These are phyloP conservation scores for Leptopilina syphax DNA, from an alignment of 2,888 invertebrate genomes.

Conservation along the genomic window DNA sequence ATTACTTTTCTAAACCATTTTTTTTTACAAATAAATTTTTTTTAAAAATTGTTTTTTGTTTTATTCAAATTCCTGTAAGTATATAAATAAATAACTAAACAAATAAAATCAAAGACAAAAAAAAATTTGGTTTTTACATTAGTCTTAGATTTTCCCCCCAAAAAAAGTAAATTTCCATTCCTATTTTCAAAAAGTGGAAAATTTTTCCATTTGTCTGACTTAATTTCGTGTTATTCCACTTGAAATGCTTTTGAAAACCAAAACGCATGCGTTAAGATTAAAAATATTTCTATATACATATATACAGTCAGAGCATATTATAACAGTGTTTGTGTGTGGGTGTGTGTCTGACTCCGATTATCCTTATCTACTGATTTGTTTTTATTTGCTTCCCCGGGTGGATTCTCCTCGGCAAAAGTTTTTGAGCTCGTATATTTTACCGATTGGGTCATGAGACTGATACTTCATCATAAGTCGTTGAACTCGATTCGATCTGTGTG, in stretches of 20 bases:
- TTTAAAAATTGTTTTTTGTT: too few relatives aligned
- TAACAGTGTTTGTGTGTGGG: not conserved
- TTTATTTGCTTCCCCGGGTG: slow-evolving; percentile 14
- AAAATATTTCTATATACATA: not conserved
- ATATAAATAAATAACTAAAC: too few relatives aligned
- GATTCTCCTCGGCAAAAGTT: slow-evolving; percentile 34
- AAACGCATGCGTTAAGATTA: too few relatives aligned
- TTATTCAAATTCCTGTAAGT: too few relatives aligned
- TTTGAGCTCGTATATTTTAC: slow-evolving; percentile 25
- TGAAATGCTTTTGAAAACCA: not conserved
- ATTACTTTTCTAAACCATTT: too few relatives aligned
- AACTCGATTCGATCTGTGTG: slow-evolving; percentile 35
- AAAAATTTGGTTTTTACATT: too few relatives aligned
- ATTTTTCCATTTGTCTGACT: not conserved
- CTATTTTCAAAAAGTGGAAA: not conserved
- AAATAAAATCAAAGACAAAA: too few relatives aligned
- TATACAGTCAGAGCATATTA: not conserved
- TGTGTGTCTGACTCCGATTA: slow-evolving; percentile 26
- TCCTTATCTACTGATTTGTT: slow-evolving; percentile 35
- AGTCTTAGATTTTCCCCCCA: too few relatives aligned
- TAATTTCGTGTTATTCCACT: not conserved
- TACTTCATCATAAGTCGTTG: slow-evolving; percentile 40
- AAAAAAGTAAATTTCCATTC: too few relatives aligned
- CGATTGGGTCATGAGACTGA: slow-evolving; percentile 37
- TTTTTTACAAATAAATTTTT: too few relatives aligned